Conservation (phyloP, 2,888 invertebrate genomes). For the Tetragonisca angustula region DNA sequence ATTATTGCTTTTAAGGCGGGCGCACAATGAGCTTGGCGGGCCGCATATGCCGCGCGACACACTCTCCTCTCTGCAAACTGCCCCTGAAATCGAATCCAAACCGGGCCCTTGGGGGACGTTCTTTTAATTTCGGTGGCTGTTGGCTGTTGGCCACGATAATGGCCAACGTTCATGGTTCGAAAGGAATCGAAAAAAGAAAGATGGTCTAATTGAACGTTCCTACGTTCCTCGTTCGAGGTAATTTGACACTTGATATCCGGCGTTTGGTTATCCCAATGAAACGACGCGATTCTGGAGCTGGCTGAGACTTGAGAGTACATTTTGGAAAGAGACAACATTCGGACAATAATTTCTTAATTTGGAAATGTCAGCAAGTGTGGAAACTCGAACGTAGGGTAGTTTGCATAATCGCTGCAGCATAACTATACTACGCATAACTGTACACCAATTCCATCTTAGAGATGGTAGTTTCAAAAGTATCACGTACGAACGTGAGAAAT, state of each 20-base stretch:
- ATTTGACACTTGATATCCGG: constrained; percentile 13
- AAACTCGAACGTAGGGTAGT: too few species aligned
- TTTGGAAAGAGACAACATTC: neutral
- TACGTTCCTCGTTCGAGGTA: neutral
- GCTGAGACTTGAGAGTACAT: neutral
- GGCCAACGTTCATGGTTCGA: constrained; percentile 14
- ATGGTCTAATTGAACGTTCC: constrained; percentile 22
- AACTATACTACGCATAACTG: too few species aligned
- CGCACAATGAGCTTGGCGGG: constrained; percentile 58
- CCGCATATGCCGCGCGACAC: constrained; percentile 72
- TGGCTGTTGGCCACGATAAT: constrained; percentile 62
- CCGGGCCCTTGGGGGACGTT: constrained; percentile 67
- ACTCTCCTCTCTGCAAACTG: constrained; percentile 55
- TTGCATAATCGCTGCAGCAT: too few species aligned
- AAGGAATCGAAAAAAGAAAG: neutral
- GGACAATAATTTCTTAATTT: too few species aligned
- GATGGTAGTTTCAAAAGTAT: too few species aligned
- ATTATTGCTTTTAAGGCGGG: constrained; percentile 73
- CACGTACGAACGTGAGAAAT: too few species aligned
- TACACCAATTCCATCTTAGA: too few species aligned
- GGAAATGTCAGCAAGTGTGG: too few species aligned
- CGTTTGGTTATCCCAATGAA: neutral
- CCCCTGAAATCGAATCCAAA: constrained; percentile 73
- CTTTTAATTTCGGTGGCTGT: constrained; percentile 50
- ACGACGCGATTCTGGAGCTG: neutral